A percentile compares a stretch with the other conserved stretches of the same genome.
Evolutionary conservation across 2,797 vertebrate species (phyloP).

Genomic region (Spea hammondii): DNA sequence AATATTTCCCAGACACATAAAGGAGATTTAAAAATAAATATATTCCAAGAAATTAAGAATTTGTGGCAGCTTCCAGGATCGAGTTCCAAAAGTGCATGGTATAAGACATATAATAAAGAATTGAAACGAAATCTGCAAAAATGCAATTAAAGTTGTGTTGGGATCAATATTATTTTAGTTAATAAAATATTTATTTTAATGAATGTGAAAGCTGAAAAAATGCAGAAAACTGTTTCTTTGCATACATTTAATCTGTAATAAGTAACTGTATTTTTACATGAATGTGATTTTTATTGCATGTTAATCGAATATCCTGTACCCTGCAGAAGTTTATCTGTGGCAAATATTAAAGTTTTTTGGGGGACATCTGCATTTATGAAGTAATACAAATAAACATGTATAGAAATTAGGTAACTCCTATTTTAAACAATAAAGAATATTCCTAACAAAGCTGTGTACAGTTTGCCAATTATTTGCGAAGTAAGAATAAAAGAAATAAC

Average conservation of each 20-base stretch:
- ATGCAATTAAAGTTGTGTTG: neutral
- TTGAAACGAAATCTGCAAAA: neutral
- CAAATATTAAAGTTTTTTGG: conserved; percentile 14
- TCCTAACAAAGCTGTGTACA: neutral
- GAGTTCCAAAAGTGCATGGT: no score
- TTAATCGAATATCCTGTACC: conserved; percentile 1
- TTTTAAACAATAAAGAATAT: conserved; percentile 13
- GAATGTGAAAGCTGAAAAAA: conserved; percentile 11
- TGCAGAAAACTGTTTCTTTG: neutral
- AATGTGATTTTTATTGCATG: conserved; percentile 45
- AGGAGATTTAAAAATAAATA: no score
- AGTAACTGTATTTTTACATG: conserved; percentile 40
- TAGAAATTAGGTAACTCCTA: conserved; percentile 5
- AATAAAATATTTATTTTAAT: neutral
- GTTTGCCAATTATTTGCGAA: no score
- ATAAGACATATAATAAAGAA: no score
- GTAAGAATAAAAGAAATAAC: no score
- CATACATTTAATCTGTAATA: conserved; percentile 21
- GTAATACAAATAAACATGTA: neutral
- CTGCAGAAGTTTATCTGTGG: conserved; percentile 3
- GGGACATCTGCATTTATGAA: conserved; percentile 4
- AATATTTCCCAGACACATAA: no score
- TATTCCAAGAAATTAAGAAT: no score
- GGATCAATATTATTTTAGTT: neutral
- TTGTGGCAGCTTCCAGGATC: no score